Conservation (phyloP, 2,888 invertebrate species). For the Caenorhabditis zanzibari region DNA sequence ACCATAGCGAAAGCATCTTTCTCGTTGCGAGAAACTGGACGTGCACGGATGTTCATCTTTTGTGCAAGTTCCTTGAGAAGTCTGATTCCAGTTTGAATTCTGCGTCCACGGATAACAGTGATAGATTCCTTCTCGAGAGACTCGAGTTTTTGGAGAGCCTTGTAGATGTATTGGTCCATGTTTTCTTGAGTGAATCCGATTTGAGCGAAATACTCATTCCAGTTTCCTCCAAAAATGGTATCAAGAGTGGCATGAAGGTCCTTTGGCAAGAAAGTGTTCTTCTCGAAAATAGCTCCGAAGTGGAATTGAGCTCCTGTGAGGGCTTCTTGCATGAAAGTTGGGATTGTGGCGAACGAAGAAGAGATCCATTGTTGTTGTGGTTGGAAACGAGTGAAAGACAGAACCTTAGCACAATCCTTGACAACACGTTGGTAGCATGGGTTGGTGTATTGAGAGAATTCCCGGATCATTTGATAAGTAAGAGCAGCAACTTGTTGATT, state of each 20-base stretch:
- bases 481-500: conserved; percentile 77
- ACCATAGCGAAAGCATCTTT: conserved; percentile 67
- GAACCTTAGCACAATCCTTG: conserved; percentile 57
- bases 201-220: conserved; percentile 71
- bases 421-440: conserved; percentile 74
- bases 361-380: conserved; percentile 64
- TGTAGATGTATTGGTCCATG: conserved; percentile 67
- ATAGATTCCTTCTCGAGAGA: conserved; percentile 59
- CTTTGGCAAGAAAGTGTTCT: conserved; percentile 74
- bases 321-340: conserved; percentile 70
- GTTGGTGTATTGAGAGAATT: conserved; percentile 72
- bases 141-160: conserved; percentile 62
- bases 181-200: conserved; percentile 77
- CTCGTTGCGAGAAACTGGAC: conserved; percentile 52
- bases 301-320: conserved; percentile 72
- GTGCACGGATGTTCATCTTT: conserved; percentile 73
- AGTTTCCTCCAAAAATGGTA: conserved; percentile 76
- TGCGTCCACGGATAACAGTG: conserved; percentile 69
- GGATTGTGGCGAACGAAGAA: conserved; percentile 64
- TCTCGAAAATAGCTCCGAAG: conserved; percentile 74
- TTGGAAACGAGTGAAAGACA: conserved; percentile 67
- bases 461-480: conserved; percentile 71
- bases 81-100: conserved; percentile 60
- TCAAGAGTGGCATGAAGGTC: conserved; percentile 74
- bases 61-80: conserved; percentile 71